These are phyloP conservation scores for Scaptodrosophila latifasciaeformis DNA, from an alignment of 2,888 invertebrate species.

Conservation along the genomic window DNA sequence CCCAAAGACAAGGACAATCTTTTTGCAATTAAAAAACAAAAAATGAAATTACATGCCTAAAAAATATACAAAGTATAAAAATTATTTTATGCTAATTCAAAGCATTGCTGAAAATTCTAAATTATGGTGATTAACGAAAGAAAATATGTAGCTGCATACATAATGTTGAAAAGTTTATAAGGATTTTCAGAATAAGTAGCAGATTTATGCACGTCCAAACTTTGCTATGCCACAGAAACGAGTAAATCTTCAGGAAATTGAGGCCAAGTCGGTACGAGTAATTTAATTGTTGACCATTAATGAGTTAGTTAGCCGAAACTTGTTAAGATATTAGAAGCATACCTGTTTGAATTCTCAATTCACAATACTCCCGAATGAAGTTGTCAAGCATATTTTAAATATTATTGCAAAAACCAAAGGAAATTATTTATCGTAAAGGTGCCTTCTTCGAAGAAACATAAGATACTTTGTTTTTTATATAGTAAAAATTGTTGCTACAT, in stretches of 20 bases:
- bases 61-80: slow-evolving; percentile 9
- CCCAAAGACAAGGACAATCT: slow-evolving; percentile 55
- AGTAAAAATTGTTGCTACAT: slow-evolving; percentile 6
- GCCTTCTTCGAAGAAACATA: slow-evolving; percentile 40
- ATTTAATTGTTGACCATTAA: too few species aligned
- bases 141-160: slow-evolving; percentile 4
- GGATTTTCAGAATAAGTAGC: too few species aligned
- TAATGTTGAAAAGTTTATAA: too few species aligned
- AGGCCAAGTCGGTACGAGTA: too few species aligned
- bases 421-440: slow-evolving; percentile 27
- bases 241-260: too few species aligned
- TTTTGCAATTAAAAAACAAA: slow-evolving; percentile 46
- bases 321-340: too few species aligned
- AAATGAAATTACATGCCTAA: slow-evolving; percentile 14
- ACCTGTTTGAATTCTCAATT: too few species aligned
- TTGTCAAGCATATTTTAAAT: too few species aligned
- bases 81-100: slow-evolving; percentile 6
- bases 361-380: too few species aligned
- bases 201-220: not conserved
- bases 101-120: slow-evolving; percentile 23
- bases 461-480: too few species aligned
- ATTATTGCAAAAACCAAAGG: too few species aligned
- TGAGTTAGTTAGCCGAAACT: too few species aligned
- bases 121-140: slow-evolving; percentile 6
- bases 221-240: not conserved